These are phyloP conservation scores for Microtus richardsoni DNA, from an alignment of 2,113 vertebrate genomes.

Conservation along the genomic window DNA sequence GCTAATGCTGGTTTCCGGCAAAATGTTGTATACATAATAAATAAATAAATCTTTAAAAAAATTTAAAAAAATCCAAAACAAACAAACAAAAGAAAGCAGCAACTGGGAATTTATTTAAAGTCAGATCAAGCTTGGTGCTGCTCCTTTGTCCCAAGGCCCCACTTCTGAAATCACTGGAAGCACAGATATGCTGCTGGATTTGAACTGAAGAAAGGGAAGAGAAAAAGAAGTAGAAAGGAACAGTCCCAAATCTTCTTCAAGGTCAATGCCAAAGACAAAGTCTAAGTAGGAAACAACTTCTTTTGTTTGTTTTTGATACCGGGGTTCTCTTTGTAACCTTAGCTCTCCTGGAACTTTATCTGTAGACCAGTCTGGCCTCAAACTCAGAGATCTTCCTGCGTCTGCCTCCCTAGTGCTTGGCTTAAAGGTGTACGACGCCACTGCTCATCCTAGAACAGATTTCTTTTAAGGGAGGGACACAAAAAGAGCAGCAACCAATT, in stretches of 20 bases:
- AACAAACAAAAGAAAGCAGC: neutral
- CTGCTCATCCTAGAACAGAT: neutral
- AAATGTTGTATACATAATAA: too few species aligned
- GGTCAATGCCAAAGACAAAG: neutral
- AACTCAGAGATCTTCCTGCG: neutral
- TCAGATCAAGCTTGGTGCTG: neutral
- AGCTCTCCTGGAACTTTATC: neutral
- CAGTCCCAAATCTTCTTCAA: conserved; percentile 44
- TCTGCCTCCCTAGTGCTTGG: neutral
- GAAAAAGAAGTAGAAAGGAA: conserved; percentile 6
- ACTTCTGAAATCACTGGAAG: neutral
- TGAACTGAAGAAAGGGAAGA: neutral
- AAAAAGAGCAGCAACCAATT: conserved; percentile 79
- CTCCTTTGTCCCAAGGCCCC: conserved; percentile 14
- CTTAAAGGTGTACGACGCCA: too few species aligned
- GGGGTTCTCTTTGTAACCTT: neutral
- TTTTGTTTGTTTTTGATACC: neutral
- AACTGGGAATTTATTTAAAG: conserved; percentile 29
- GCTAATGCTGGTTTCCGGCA: too few species aligned
- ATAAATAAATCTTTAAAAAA: too few species aligned
- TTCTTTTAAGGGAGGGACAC: conserved; percentile 77
- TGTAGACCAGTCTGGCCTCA: neutral
- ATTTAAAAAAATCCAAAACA: too few species aligned
- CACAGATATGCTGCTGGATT: conserved; percentile 9
- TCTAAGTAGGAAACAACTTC: conserved; percentile 17